phyloP scores from a whole-genome alignment of 2,113 vertebrate species.

The Dissostichus mawsoni region DNA sequence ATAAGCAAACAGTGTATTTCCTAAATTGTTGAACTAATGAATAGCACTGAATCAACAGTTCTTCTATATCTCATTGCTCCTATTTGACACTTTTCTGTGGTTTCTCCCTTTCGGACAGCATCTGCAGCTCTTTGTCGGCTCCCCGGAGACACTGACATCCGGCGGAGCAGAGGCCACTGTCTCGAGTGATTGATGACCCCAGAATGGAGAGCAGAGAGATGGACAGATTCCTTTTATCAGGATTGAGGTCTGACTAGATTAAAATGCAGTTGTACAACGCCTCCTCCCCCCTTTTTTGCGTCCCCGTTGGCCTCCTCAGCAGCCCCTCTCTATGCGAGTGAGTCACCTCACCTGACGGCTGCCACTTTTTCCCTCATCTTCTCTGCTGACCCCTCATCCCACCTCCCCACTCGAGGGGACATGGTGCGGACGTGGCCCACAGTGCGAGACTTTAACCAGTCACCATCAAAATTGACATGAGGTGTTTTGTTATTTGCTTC shows the following conservation, averaged over 20 bases:
- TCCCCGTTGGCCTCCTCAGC: slow-evolving; percentile 16
- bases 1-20: neutral
- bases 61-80: neutral
- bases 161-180: slow-evolving; percentile 45
- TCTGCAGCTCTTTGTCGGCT: slow-evolving; percentile 48
- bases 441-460: slow-evolving; percentile 54
- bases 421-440: slow-evolving; percentile 30
- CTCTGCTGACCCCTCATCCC: slow-evolving; percentile 41
- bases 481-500: slow-evolving; percentile 42
- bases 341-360: slow-evolving; percentile 48
- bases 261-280: slow-evolving; percentile 73
- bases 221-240: slow-evolving; percentile 75
- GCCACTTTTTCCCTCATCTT: slow-evolving; percentile 24
- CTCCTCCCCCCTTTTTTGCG: slow-evolving; percentile 32
- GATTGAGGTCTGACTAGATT: slow-evolving; percentile 74
- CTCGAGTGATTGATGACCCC: slow-evolving; percentile 71
- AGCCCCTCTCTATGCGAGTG: slow-evolving; percentile 33
- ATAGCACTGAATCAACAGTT: too few species aligned
- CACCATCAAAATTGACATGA: slow-evolving; percentile 48
- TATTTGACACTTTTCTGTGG: slow-evolving; percentile 3
- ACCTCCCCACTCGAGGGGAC: slow-evolving; percentile 19
- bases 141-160: slow-evolving; percentile 48
- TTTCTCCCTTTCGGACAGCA: slow-evolving; percentile 54
- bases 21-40: neutral
- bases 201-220: slow-evolving; percentile 63